These are phyloP conservation scores for Lutjanus erythropterus DNA, from an alignment of 2,113 vertebrate species.

Conservation along the genomic window DNA sequence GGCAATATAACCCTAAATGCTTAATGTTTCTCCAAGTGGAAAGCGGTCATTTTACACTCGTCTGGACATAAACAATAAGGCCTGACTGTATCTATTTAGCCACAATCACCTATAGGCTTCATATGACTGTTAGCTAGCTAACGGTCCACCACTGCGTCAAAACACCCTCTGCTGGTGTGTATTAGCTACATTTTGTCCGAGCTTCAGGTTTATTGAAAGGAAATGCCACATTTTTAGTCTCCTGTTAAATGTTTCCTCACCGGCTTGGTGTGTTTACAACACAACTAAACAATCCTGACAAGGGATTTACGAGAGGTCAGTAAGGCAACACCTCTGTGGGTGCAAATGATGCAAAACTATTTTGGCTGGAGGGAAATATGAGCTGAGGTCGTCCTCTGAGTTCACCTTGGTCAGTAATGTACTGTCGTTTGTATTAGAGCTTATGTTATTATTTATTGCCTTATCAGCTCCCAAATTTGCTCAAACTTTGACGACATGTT, in stretches of 20 bases:
- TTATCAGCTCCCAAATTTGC: background rate
- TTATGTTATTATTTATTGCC: background rate
- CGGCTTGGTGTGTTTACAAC: constrained; percentile 19
- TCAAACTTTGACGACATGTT: background rate
- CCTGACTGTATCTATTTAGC: background rate
- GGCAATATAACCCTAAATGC: no score
- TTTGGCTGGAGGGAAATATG: constrained; percentile 61
- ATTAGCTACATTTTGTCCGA: background rate
- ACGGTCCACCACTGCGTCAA: constrained; percentile 44
- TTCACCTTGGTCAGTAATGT: constrained; percentile 39
- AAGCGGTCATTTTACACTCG: background rate
- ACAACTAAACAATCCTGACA: background rate
- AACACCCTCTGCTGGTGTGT: constrained; percentile 11
- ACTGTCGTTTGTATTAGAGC: background rate
- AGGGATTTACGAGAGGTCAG: constrained; percentile 25
- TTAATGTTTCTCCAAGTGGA: background rate
- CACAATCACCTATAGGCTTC: background rate
- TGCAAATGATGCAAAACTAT: constrained; percentile 59
- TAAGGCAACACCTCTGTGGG: constrained; percentile 27
- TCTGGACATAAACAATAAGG: constrained; percentile 6
- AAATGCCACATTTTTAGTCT: background rate
- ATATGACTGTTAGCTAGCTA: constrained; percentile 24
- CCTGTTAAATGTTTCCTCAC: background rate
- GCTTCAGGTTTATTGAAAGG: background rate
- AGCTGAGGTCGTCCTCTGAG: constrained; percentile 38